A percentile compares a stretch with the other conserved stretches of the same genome.
Evolutionary conservation across 2,888 invertebrate species (phyloP).

Genomic region (Clunio marinus): DNA sequence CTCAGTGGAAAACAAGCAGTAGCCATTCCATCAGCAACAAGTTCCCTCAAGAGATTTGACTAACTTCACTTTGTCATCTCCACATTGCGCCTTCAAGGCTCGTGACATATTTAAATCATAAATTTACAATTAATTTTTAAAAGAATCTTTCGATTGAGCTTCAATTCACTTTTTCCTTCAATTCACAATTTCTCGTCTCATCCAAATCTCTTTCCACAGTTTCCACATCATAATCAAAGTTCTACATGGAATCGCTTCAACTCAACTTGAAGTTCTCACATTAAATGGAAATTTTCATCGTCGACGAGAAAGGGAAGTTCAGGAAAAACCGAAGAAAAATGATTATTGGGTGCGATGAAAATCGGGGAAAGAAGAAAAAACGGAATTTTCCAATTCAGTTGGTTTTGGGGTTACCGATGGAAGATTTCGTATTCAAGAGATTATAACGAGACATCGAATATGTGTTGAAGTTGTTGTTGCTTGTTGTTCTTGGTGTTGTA

Average conservation of each 20-base stretch:
- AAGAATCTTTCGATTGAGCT: background rate
- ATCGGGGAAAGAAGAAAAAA: background rate
- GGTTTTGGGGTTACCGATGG: background rate
- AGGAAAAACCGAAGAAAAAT: background rate
- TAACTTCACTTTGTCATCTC: background rate
- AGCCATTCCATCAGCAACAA: background rate
- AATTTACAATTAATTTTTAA: background rate
- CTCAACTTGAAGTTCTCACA: background rate
- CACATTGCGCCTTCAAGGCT: background rate
- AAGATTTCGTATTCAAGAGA: background rate
- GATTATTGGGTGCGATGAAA: conserved; percentile 3
- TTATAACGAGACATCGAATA: background rate
- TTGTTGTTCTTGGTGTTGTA: no score
- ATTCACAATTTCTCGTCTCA: background rate
- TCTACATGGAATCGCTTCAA: background rate
- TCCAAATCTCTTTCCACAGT: background rate
- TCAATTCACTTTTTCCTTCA: background rate
- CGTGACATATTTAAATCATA: background rate
- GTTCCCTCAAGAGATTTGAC: background rate
- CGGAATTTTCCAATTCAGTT: background rate
- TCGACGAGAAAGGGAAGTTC: background rate
- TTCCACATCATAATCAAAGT: background rate
- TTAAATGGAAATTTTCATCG: background rate
- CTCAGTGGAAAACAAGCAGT: background rate
- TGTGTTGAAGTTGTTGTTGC: background rate